Evolutionary conservation across 1,140 invertebrate species (phyloP).

Genomic region (Aphelenchoides besseyi): DNA sequence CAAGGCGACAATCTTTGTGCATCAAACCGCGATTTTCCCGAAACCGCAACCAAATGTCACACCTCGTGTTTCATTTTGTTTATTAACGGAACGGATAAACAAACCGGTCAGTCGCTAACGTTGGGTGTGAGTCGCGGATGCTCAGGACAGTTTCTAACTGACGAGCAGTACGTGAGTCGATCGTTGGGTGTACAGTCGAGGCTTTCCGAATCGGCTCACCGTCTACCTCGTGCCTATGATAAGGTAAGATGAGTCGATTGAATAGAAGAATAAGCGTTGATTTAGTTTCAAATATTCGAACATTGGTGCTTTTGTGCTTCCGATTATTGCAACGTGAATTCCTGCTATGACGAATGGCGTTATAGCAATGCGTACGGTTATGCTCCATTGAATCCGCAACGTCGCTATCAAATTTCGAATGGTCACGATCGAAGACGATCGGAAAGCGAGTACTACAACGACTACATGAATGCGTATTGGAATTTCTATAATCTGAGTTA

Average conservation of each 20-base stretch:
- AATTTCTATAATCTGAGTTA: conserved; percentile 4
- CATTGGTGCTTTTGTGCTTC: conserved; percentile 56
- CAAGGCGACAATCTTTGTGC: conserved; percentile 42
- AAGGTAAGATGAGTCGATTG: conserved; percentile 30
- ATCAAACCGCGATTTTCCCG: conserved; percentile 37
- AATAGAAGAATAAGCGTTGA: no score
- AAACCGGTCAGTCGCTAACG: conserved; percentile 35
- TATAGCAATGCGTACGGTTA: conserved; percentile 6
- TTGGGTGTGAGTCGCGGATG: conserved; percentile 52
- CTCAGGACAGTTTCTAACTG: conserved; percentile 46
- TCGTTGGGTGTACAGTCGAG: conserved; percentile 44
- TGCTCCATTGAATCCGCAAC: conserved; percentile 14
- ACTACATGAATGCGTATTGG: conserved; percentile 9
- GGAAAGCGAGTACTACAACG: conserved; percentile 13
- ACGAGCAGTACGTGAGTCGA: conserved; percentile 49
- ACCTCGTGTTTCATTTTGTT: conserved; percentile 50
- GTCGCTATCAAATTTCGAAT: neutral
- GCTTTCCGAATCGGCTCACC: conserved; percentile 45
- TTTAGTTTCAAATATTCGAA: conserved; percentile 49
- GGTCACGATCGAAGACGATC: conserved; percentile 12
- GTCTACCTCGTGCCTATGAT: conserved; percentile 47
- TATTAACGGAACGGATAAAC: conserved; percentile 48
- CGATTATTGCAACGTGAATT: conserved; percentile 44
- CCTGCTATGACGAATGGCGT: conserved; percentile 36
- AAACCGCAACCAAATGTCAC: conserved; percentile 32